phyloP scores from a whole-genome alignment of 2,797 vertebrate genomes.

The Sus cebifrons region DNA sequence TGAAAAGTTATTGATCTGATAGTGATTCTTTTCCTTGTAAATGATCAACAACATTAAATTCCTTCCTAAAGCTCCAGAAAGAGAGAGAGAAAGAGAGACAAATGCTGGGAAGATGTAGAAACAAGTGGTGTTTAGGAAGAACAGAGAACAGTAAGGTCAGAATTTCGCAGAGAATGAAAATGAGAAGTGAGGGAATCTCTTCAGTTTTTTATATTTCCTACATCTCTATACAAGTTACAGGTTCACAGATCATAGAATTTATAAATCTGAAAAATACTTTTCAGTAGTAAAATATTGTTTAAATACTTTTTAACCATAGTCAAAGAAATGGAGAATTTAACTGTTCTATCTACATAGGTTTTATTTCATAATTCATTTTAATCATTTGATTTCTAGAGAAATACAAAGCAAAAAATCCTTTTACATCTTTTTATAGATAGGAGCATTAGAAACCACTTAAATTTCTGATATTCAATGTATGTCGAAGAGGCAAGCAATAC shows the following conservation, averaged over 20 bases:
- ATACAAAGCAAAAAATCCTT: background rate
- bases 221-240: background rate
- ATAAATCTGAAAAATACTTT: background rate
- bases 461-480: background rate
- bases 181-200: background rate
- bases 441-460: background rate
- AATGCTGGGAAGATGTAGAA: background rate
- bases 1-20: background rate
- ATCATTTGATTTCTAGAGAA: constrained; percentile 55
- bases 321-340: constrained; percentile 37
- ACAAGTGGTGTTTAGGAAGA: background rate
- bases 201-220: background rate
- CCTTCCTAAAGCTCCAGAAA: background rate
- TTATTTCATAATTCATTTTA: background rate
- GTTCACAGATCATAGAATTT: background rate
- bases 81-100: background rate
- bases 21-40: background rate
- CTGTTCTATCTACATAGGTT: background rate
- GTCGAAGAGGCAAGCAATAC: background rate
- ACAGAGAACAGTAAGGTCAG: background rate
- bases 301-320: background rate
- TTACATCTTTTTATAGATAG: background rate
- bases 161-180: background rate
- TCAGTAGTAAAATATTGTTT: background rate
- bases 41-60: background rate